Percentiles rank a stretch among this genome's conserved stretches.
phyloP scores from a whole-genome alignment of 2,888 invertebrate species.

The Muscina levida region DNA sequence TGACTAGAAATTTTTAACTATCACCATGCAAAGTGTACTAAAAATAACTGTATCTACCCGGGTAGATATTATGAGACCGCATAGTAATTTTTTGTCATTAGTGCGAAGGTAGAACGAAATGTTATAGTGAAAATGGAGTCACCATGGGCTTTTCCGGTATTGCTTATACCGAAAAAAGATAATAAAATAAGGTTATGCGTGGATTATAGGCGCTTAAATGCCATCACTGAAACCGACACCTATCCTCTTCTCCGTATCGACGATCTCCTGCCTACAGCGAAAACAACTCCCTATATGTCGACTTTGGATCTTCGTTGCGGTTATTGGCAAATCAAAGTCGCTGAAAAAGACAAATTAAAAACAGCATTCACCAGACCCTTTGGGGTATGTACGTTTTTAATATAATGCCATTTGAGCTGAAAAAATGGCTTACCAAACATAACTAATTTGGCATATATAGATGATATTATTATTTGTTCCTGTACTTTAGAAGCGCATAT shows the following conservation, averaged over 20 bases:
- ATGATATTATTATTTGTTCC: no score
- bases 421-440: constrained; percentile 56
- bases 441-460: no score
- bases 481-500: no score
- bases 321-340: constrained; percentile 74
- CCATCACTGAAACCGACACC: constrained; percentile 69
- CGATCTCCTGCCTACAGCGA: constrained; percentile 73
- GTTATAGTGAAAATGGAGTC: constrained; percentile 66
- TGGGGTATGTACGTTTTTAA: constrained; percentile 70
- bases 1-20: no score
- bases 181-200: constrained; percentile 70
- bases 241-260: constrained; percentile 78
- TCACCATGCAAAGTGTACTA: no score
- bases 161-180: constrained; percentile 70
- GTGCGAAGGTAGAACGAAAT: no score
- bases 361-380: constrained; percentile 74
- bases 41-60: no score
- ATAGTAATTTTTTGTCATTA: no score
- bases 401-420: constrained; percentile 74
- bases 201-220: constrained; percentile 71
- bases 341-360: constrained; percentile 70
- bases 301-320: constrained; percentile 63
- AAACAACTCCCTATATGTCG: constrained; percentile 43
- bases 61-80: no score
- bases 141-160: constrained; percentile 15